These are phyloP conservation scores for Siniperca obscura DNA, from an alignment of 2,797 vertebrate species.

Conservation along the genomic window DNA sequence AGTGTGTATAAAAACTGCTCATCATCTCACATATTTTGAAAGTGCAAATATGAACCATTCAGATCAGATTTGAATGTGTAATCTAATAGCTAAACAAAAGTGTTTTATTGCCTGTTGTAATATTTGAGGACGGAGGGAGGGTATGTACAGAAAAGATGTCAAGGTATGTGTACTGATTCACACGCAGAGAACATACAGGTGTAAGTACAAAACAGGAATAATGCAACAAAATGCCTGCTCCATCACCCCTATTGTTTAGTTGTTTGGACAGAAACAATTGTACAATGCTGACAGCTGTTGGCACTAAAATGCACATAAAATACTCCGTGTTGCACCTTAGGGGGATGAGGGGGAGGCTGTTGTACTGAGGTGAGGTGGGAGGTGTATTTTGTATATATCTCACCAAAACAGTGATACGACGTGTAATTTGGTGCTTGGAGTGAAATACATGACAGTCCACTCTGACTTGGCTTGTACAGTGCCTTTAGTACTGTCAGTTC, in stretches of 20 bases:
- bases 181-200: neutral
- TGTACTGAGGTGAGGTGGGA: constrained; percentile 50
- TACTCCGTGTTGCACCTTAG: constrained; percentile 56
- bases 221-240: neutral
- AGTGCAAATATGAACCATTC: neutral
- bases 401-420: constrained; percentile 40
- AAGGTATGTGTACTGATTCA: neutral
- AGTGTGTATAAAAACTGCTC: constrained; percentile 13
- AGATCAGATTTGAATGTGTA: neutral
- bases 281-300: constrained; percentile 55
- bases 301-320: constrained; percentile 65
- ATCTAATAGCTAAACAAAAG: neutral
- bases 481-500: constrained; percentile 34
- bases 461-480: neutral
- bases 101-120: neutral
- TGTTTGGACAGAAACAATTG: constrained; percentile 52
- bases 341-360: constrained; percentile 64
- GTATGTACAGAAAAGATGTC: neutral
- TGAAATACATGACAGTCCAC: constrained; percentile 42
- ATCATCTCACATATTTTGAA: neutral
- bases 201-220: neutral
- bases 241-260: constrained; percentile 8
- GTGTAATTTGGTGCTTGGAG: constrained; percentile 23
- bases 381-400: constrained; percentile 45
- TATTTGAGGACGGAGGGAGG: neutral